A percentile compares a stretch with the other conserved stretches of the same genome.
Conservation (phyloP, 2,888 invertebrate genomes). For the Eupithecia vulgata region DNA sequence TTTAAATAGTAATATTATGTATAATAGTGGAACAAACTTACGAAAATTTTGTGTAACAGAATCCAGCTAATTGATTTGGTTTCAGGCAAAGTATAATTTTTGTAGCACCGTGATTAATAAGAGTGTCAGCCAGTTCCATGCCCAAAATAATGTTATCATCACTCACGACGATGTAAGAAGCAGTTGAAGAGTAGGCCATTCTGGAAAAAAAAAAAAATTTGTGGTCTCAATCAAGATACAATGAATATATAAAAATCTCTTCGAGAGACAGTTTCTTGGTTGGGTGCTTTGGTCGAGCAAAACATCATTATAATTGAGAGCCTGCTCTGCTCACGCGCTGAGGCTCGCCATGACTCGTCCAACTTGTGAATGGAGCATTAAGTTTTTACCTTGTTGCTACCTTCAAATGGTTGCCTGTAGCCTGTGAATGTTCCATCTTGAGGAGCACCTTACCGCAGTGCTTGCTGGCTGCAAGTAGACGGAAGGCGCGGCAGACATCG, state of each 20-base stretch:
- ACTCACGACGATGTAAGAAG: conserved; percentile 55
- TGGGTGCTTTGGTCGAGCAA: background rate
- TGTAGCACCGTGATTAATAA: conserved; percentile 56
- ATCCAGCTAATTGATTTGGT: conserved; percentile 52
- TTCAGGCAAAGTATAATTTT: conserved; percentile 54
- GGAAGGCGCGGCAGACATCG: conserved; percentile 88
- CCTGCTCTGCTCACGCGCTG: background rate
- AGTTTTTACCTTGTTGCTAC: conserved; percentile 51
- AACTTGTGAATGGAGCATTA: background rate
- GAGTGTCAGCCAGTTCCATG: conserved; percentile 56
- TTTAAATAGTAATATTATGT: background rate
- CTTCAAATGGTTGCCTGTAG: conserved; percentile 45
- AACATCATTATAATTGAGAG: background rate
- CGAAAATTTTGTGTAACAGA: conserved; percentile 55
- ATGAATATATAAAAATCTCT: background rate
- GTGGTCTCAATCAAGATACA: background rate
- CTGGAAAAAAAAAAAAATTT: conserved; percentile 44
- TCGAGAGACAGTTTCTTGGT: background rate
- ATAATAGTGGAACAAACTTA: conserved; percentile 46
- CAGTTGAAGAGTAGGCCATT: conserved; percentile 51
- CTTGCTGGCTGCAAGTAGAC: conserved; percentile 85
- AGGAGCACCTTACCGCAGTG: conserved; percentile 75
- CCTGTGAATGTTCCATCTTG: conserved; percentile 51
- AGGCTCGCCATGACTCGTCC: background rate
- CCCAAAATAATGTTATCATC: conserved; percentile 51